Conservation (phyloP, 2,797 vertebrate species). For the Coendou prehensilis region DNA sequence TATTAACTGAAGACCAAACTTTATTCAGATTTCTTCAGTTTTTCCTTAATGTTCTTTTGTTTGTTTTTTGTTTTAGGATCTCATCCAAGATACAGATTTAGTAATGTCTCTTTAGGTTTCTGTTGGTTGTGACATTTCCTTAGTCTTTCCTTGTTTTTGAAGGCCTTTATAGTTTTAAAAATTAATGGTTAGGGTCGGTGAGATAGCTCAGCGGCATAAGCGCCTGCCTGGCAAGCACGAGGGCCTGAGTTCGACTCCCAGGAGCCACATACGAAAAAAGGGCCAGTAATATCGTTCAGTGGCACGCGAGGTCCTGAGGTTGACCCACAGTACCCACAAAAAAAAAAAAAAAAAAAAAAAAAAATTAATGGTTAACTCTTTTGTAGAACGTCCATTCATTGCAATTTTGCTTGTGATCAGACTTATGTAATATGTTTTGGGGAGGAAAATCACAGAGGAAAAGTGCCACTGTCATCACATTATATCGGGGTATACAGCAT, state of each 20-base stretch:
- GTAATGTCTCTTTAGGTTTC: background rate
- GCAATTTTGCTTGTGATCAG: background rate
- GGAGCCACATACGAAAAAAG: no score
- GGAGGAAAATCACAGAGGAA: background rate
- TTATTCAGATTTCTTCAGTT: no score
- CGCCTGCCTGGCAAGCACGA: no score
- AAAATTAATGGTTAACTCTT: slow-evolving; percentile 31
- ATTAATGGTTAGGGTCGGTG: background rate
- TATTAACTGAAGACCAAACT: no score
- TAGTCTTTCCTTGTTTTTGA: background rate
- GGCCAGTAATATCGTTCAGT: no score
- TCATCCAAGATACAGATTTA: background rate
- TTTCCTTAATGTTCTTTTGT: background rate
- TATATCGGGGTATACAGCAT: background rate
- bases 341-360: no score
- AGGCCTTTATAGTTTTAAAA: slow-evolving; percentile 19
- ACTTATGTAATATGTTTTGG: background rate
- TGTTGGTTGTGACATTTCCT: slow-evolving; percentile 6
- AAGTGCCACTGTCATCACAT: background rate
- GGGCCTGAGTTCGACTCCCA: no score
- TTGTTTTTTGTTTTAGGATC: background rate
- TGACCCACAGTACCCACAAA: no score
- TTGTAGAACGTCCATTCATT: background rate
- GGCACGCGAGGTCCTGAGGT: no score
- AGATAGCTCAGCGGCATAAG: no score